Percentiles rank a stretch among this genome's conserved stretches.
Conservation (phyloP, 2,113 vertebrate genomes). For the Stomatorhinus ivindoensis region DNA sequence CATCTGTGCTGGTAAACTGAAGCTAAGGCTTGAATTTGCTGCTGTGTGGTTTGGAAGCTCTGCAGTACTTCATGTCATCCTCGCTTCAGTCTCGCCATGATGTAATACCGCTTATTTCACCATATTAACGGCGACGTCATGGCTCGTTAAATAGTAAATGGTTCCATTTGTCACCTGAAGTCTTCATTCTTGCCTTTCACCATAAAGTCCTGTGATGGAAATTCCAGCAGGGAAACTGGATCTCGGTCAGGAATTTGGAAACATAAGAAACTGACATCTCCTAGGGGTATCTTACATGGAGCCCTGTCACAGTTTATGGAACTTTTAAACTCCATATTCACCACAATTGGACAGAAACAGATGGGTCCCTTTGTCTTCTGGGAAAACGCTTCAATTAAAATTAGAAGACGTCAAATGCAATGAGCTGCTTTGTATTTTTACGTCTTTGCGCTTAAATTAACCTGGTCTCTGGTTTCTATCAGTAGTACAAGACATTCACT, state of each 20-base stretch:
- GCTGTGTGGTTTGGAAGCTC: not conserved
- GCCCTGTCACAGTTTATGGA: not conserved
- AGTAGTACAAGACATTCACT: not conserved
- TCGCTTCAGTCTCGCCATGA: not conserved
- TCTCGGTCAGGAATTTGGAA: slow-evolving; percentile 11
- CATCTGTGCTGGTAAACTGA: not conserved
- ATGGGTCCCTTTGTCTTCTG: not conserved
- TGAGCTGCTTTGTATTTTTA: not conserved
- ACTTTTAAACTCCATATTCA: not conserved
- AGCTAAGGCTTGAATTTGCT: not conserved
- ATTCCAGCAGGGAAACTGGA: slow-evolving; percentile 11
- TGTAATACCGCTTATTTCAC: not conserved
- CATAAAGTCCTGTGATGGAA: slow-evolving; percentile 1
- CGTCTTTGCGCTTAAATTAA: not conserved
- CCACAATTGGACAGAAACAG: not conserved
- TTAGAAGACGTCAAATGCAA: not conserved
- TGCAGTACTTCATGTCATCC: not conserved
- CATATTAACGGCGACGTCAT: not conserved
- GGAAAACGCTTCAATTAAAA: not conserved
- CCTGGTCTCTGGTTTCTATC: not conserved
- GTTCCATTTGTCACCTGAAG: not conserved
- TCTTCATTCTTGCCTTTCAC: slow-evolving; percentile 12
- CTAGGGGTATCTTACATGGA: not conserved
- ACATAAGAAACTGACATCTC: not conserved
- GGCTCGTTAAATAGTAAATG: slow-evolving; percentile 9